Evolutionary conservation across 64 coral and sea anemone species (phyloP).

Genomic region (Pachyseris speciosa): DNA sequence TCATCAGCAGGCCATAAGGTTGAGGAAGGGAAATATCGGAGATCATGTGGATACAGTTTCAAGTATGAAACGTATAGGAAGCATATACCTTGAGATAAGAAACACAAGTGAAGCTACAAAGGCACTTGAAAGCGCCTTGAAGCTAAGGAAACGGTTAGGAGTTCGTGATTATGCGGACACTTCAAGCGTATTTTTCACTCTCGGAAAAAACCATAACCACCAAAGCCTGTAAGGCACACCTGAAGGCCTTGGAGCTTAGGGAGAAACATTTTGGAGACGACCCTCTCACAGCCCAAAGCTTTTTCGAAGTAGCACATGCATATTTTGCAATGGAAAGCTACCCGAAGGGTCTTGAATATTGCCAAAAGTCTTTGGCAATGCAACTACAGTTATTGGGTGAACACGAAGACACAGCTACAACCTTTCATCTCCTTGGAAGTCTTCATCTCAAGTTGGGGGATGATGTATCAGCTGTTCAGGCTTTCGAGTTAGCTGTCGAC

Average conservation of each 20-base stretch:
- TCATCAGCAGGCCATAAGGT: not conserved
- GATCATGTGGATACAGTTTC: not conserved
- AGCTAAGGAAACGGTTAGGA: not conserved
- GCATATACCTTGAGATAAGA: not conserved
- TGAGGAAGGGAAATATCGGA: not conserved
- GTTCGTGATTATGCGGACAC: not conserved
- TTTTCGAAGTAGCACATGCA: not conserved
- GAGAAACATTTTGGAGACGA: not conserved
- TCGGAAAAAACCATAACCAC: too few species aligned
- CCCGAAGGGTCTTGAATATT: too few species aligned
- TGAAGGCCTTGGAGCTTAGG: not conserved
- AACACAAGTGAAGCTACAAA: not conserved
- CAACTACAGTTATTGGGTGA: too few species aligned
- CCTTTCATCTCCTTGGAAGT: not conserved
- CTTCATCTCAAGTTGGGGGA: not conserved
- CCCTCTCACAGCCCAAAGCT: not conserved
- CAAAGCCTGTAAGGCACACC: too few species aligned
- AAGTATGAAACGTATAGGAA: not conserved
- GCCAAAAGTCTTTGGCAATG: too few species aligned
- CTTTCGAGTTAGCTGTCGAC: not conserved
- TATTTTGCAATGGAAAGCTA: not conserved
- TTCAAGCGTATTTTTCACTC: not conserved
- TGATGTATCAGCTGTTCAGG: not conserved
- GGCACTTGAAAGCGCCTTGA: not conserved
- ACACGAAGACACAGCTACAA: not conserved